Base-by-base conservation (phyloP, 2,797 vertebrate genomes). In the Sebastes minor region DNA sequence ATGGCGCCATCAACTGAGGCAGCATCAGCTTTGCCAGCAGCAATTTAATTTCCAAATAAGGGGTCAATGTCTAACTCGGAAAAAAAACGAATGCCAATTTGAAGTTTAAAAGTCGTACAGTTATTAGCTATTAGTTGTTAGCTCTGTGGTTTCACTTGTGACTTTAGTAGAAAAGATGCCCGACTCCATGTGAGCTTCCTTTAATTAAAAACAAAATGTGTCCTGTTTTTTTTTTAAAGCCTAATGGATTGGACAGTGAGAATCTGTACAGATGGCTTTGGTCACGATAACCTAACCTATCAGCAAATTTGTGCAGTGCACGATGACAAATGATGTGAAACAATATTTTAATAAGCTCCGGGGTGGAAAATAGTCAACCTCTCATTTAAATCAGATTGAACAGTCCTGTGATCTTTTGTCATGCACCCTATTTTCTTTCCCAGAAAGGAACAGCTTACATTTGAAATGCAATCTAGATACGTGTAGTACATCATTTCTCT, bases 351-450 rank as follows among this genome's bases (percentile, higher is more conserved):
- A 81, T 80, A 68, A 78, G 53, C 64, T 64, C 18, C 9, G 18
- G 49, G 49, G 28, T 67, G 46, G 64, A 11, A 83, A 77, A 82
- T 20, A 11, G 25, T 42, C 59, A 64, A 64, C 18, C 38, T 66
- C 13, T 84, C 68, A 66, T 68, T 78, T 73, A 83, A 76, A 86
- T 63, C 71, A 35, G 64, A 74, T 16, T 2, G 18, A 60, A 18
- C 69, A 10, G 10, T 59, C 33, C 42, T 74, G 61, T 74, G 78
- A 83, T 88, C 52, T 85, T 73, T 85, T 59, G 46, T 86, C 74
- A 61, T 71, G 57, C 78, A 78, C 10, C 18, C 3, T 53, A 28
- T 83, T 90, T 79, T 61, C 42, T 46, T 67, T 20, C 56, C 22
- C 25, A 10, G 33, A 68, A 77, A 74, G 61, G 52, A 83, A 60